Evolutionary conservation across 2,888 invertebrate genomes (phyloP), one percentile per base, ranked within the genome.

Genomic region (Gortyna flavago): DNA sequence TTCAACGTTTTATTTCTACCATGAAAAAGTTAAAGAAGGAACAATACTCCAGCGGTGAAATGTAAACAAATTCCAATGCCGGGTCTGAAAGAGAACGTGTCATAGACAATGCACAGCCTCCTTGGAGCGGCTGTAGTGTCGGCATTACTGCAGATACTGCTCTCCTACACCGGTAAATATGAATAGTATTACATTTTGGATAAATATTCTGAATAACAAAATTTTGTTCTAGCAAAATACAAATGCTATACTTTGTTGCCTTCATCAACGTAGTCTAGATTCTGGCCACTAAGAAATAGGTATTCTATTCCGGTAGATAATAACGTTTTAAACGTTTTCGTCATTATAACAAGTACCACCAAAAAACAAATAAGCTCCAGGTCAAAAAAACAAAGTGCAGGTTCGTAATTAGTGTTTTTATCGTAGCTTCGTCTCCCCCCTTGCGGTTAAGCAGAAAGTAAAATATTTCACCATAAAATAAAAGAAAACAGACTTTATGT

Each of bases 81-180:
- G 93, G 92, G 90, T 89, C 89, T 86, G 90, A 89, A 89, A 90
- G 93, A 90, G 88, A 93, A 90, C 92, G 93, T 93, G 89, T 89
- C 92, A 90, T 96, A 96, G 96, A 96, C 95, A 95, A 96, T 96
- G 96, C 94, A 93, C 94, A 94, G 93, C 91, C 93, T 96, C 92
- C 91, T 95, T 88, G 91, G 93, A 92, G 92, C 93, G 92, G 94
- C 94, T 92, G 94, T 92, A 90, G 92, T 93, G 91, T 95, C 96
- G 90, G 95, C 95, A 87, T 86, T 96, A 91, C 91, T 96, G 90
- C 96, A 96, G 90, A 93, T 96, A 93, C 90, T 96, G 66, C 88
- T 95, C 80, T 95, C 93, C 79, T 93, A 94, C 85, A 91, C 96
- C 91, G 95, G 96, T 96, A 92, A 92, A 90, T 73, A 77, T 70